Evolutionary conservation across 2,888 invertebrate species (phyloP).

Genomic region (Yponomeuta sedellus): DNA sequence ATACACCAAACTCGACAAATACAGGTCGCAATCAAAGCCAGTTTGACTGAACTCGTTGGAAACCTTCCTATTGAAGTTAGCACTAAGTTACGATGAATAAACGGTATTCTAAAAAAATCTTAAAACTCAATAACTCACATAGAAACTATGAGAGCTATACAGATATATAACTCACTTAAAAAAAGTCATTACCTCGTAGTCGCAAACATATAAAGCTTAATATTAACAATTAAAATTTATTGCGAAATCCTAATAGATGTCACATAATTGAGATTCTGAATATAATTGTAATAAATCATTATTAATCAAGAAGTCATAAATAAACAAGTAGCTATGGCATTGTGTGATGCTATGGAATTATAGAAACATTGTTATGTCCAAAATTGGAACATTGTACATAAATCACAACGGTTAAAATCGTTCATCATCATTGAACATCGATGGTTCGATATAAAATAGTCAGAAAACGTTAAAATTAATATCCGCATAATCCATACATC

Average conservation of each 20-base stretch:
- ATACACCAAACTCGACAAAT: not conserved
- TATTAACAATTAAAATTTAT: not conserved
- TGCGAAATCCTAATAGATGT: not conserved
- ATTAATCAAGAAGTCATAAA: not conserved
- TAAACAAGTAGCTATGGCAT: not conserved
- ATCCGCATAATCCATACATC: constrained; percentile 5
- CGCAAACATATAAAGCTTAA: not conserved
- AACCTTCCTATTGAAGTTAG: not conserved
- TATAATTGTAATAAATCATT: not conserved
- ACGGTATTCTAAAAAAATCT: not conserved
- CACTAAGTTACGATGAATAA: not conserved
- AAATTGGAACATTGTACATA: not conserved
- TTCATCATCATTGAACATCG: not conserved
- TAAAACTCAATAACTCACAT: constrained; percentile 5
- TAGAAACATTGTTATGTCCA: not conserved
- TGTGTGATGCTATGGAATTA: not conserved
- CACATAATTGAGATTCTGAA: not conserved
- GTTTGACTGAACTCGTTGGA: constrained; percentile 10
- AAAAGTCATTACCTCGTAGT: constrained; percentile 1
- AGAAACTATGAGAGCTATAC: not conserved
- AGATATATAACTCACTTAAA: not conserved
- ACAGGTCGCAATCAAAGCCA: constrained; percentile 11
- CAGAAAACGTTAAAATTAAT: not conserved
- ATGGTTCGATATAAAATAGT: not conserved
- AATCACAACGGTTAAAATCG: not conserved